Conservation (phyloP, 1,140 invertebrate genomes). For the Drosophila pallidifrons region DNA sequence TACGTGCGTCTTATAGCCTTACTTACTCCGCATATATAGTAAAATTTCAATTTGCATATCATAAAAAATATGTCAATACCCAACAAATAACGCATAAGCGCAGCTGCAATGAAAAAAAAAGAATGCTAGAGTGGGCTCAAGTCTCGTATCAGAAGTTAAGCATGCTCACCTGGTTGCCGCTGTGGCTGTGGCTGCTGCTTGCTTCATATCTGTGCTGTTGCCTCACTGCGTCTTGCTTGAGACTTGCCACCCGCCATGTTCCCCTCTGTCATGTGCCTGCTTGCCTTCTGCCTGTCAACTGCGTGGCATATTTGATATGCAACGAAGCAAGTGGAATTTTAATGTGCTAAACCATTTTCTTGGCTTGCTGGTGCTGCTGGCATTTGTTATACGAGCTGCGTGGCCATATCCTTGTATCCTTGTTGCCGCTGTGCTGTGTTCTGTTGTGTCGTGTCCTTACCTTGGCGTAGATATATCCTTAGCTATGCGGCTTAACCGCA, state of each 20-base stretch:
- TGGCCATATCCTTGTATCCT: constrained; percentile 10
- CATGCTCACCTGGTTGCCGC: constrained; percentile 33
- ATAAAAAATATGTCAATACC: constrained; percentile 79
- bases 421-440: background rate
- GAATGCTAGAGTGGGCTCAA: background rate
- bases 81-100: constrained; percentile 65
- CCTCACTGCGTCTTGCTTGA: background rate
- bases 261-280: too few species aligned
- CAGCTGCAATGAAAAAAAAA: constrained; percentile 46
- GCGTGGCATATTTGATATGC: constrained; percentile 78
- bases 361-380: constrained; percentile 49
- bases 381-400: constrained; percentile 34
- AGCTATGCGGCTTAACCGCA: constrained; percentile 46
- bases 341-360: constrained; percentile 81
- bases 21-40: constrained; percentile 66
- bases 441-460: background rate
- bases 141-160: constrained; percentile 61
- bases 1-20: constrained; percentile 22
- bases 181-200: background rate
- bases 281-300: constrained; percentile 12
- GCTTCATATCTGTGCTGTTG: constrained; percentile 2
- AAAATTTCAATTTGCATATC: constrained; percentile 83
- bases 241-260: constrained; percentile 14
- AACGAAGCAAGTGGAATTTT: constrained; percentile 81
- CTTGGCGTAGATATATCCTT: constrained; percentile 19